A percentile compares a stretch with the other conserved stretches of the same genome.
Evolutionary conservation across 2,888 invertebrate species (phyloP).

Genomic region (Dysmachus trigonus): DNA sequence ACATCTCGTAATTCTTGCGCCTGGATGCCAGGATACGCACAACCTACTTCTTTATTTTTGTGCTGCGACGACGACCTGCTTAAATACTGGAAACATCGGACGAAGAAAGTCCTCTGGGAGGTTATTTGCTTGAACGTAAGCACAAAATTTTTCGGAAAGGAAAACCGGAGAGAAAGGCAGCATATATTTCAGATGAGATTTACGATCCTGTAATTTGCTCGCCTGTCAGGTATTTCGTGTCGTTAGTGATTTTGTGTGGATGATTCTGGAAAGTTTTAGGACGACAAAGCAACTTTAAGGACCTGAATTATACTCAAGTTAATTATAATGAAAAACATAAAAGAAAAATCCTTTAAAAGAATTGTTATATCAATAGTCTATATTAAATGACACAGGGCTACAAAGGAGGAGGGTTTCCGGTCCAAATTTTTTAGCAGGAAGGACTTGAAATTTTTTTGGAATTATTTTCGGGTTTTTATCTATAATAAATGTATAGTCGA

Average conservation of each 20-base stretch:
- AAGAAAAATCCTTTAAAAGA: not conserved
- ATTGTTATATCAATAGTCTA: no score
- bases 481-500: no score
- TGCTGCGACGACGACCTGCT: conserved; percentile 10
- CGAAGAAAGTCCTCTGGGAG: conserved; percentile 26
- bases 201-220: conserved; percentile 40
- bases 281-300: not conserved
- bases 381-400: no score
- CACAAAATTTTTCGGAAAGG: conserved; percentile 44
- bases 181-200: conserved; percentile 43
- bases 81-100: conserved; percentile 3
- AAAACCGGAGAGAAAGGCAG: conserved; percentile 42
- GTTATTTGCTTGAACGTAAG: conserved; percentile 21
- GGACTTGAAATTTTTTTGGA: no score
- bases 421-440: no score
- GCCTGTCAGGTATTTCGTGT: conserved; percentile 30
- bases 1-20: not conserved
- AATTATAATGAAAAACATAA: not conserved
- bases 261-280: not conserved
- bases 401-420: no score
- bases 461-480: no score
- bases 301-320: not conserved
- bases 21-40: not conserved
- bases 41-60: conserved; percentile 25
- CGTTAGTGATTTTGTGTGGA: not conserved